Base-by-base conservation (phyloP, 2,113 vertebrate genomes). In the Apteryx mantelli region DNA sequence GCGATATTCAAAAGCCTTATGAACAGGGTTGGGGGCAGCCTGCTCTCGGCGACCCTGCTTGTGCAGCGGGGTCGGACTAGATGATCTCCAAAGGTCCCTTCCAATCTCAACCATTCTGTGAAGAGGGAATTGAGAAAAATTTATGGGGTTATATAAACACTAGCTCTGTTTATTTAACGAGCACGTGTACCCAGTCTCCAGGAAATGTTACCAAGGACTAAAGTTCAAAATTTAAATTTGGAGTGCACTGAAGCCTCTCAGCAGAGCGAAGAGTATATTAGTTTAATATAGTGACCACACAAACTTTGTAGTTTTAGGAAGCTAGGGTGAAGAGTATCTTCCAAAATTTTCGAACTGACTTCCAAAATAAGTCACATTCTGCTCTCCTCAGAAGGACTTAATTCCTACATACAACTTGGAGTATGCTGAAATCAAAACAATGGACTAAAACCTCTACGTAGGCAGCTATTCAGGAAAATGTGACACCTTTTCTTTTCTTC, bases 111-210 rank as follows among this genome's bases (percentile, higher is more conserved):
- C 56, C 17, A 34, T 28, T 60, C 56, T 60, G 46, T 19, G 36
- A 25, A 42, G 17, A 3, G 7, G 21, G 11, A 15, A 14, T 16
- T 32, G 58, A 58, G 60, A n/a, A 28, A 40, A 53, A n/a, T 1
- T 12, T 2, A 8, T 0, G 3, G 36, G 55, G n/a, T 22, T 52
- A 24, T 0, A 74, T 38, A 28, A 65, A 53, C 16, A 36, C 3
- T 1, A 21, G 26, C 21, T 77, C 1, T 46, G 50, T 73, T 82
- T 64, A 58, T 38, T 58, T 38, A 74, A 64, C 6, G 5, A 73
- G 46, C 16, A 22, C 6, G 69, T 56, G 84, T 69, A 73, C 24
- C 19, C 71, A 1, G 1, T 26, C 60, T 52, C 40, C 25, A 32
- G 75, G 75, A 70, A 52, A 83, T 2, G 4, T 9, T 30, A 50